Evolutionary conservation across 1,140 invertebrate species (phyloP).

Genomic region (Drosophila kanapiae): DNA sequence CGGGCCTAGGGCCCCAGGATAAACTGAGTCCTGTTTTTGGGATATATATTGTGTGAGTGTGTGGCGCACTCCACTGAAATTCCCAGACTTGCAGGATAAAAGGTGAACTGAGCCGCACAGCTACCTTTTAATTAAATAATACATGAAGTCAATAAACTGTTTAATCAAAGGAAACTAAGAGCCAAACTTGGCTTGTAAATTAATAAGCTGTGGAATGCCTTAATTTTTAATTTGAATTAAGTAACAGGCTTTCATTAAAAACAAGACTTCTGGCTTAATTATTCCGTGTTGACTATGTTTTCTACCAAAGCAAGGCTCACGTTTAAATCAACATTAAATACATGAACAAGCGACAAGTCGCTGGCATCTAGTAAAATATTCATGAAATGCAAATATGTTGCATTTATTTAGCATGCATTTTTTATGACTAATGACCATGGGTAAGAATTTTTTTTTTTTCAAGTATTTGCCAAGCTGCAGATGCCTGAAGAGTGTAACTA

Average conservation of each 20-base stretch:
- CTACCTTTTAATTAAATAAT: slow-evolving; percentile 8
- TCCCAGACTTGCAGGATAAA: slow-evolving; percentile 1
- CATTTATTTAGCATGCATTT: slow-evolving; percentile 31
- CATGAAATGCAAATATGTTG: slow-evolving; percentile 27
- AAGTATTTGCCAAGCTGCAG: background rate
- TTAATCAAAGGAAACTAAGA: background rate
- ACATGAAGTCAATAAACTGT: slow-evolving; percentile 2
- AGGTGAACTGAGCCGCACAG: slow-evolving; percentile 2
- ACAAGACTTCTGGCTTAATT: background rate
- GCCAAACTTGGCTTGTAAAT: background rate
- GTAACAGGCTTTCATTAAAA: background rate
- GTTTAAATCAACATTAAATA: slow-evolving; percentile 1
- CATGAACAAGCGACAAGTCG: background rate
- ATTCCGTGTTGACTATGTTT: no score
- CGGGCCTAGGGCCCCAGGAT: slow-evolving; percentile 1
- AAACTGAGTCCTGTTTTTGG: slow-evolving; percentile 1
- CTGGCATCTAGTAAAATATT: slow-evolving; percentile 2
- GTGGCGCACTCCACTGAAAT: background rate
- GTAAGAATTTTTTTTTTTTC: background rate
- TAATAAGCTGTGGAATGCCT: background rate
- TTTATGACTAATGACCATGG: slow-evolving; percentile 15
- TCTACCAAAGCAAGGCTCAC: background rate
- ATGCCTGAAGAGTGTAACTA: background rate
- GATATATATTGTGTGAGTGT: background rate
- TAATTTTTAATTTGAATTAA: background rate